Base-by-base conservation (phyloP, 2,797 vertebrate species). In the Takifugu rubripes region DNA sequence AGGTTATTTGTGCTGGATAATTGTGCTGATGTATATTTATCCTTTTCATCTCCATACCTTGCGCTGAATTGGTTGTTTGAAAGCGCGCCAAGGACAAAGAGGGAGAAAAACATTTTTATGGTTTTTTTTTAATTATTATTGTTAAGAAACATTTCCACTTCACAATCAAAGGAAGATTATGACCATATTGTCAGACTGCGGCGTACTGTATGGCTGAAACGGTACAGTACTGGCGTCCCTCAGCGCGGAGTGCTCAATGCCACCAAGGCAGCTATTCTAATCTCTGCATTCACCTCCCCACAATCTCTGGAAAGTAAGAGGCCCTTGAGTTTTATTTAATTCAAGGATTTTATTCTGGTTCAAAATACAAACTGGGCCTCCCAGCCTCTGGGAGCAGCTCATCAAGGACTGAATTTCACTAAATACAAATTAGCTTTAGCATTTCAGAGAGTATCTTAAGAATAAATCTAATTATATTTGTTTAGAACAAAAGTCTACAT, bases 371-470 rank as follows among this genome's bases (percentile, higher is more conserved):
- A 90, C 82, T 86, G 83, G 82, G 82, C 78, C 81, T 82, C 64
- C 25, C 62, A 64, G 81, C 91, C 85, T 77, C 50, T 72, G 90
- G 89, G 90, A 92, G 84, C 77, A 72, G 59, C 81, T 88, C 88
- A 88, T 91, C 91, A 91, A 92, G 91, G 90, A 90, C 91, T 88
- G 75, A 78, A 81, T 83, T 90, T 90, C 85, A 84, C 85, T 90
- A 90, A 92, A 90, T 84, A 90, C 88, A 90, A 91, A 92, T 90
- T 91, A 90, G 89, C 81, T 89, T 82, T 79, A 82, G 68, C 79
- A 78, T 75, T 78, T 86, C 71, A 75, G 63, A 70, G 66, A 79
- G 72, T 82, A 81, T 84, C 76, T 86, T 88, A 75, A 87, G 83
- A 82, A 85, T 81, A 88, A 86, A 65, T 86, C 89, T 90, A 91